Conservation (phyloP, 2,888 invertebrate species). For the Lasioglossum zephyrum region DNA sequence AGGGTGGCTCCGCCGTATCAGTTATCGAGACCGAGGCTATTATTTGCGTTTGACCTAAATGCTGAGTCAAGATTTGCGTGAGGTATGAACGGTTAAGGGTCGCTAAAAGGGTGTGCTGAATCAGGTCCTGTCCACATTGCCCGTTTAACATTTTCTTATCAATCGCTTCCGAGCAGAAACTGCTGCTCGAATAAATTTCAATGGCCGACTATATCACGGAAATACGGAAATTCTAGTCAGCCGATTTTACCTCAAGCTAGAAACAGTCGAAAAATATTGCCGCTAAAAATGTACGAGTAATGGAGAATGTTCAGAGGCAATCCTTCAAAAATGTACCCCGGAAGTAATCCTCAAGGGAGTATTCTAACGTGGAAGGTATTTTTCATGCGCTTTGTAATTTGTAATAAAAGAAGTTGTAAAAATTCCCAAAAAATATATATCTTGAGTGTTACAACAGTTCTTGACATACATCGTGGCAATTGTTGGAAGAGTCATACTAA, state of each 20-base stretch:
- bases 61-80: slow-evolving; percentile 55
- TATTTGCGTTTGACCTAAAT: slow-evolving; percentile 59
- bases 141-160: slow-evolving; percentile 51
- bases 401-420: too few relatives aligned
- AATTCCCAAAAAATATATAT: too few relatives aligned
- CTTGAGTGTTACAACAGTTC: neutral
- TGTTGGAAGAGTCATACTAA: neutral
- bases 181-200: slow-evolving; percentile 51
- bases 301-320: neutral
- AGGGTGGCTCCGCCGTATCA: slow-evolving; percentile 20
- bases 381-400: neutral
- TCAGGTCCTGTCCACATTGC: slow-evolving; percentile 32
- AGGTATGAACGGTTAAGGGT: slow-evolving; percentile 45
- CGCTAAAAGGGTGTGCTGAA: slow-evolving; percentile 52
- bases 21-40: slow-evolving; percentile 50
- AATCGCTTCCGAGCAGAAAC: slow-evolving; percentile 36
- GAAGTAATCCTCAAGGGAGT: neutral
- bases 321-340: neutral
- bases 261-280: neutral
- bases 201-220: slow-evolving; percentile 1
- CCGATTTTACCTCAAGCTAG: neutral
- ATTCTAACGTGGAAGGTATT: neutral
- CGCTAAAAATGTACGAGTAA: neutral
- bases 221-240: slow-evolving; percentile 14
- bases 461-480: too few relatives aligned